Base-by-base conservation (phyloP, 2,888 invertebrate genomes). In the Emesis furor region DNA sequence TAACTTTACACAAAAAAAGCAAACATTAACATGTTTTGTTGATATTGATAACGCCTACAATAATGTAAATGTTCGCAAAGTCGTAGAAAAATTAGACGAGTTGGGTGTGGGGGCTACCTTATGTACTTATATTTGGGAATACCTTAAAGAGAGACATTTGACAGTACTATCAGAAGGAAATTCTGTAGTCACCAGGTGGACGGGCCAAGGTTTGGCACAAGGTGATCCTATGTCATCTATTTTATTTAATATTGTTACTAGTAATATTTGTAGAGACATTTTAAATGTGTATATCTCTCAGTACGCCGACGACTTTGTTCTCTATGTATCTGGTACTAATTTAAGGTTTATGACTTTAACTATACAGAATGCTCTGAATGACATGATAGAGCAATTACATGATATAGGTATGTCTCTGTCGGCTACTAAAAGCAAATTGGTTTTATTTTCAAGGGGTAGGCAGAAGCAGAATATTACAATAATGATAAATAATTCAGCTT, bases 381-480 rank as follows among this genome's bases (percentile, higher is more conserved):
- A 55, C 2, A n/a, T 55, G 55, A 1, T 55, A n/a, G 17, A 5
- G 3, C 55, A 55, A 6, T n/a, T 55, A n/a, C 3, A n/a, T 2
- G 4, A 55, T 55, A 55, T n/a, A 55, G 55, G 55, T n/a, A n/a
- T 39, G 7, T 8, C 14, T 69, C 39, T 69, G n/a, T 55, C 55
- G 17, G n/a, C n/a, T 55, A 55, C 14, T n/a, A 55, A 55, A n/a
- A 55, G 55, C n/a, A 55, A 55, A n/a, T 17, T 55, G 7, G n/a
- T 55, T 69, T 69, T 69, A 8, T 69, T 69, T 17, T 69, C 69
- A 4, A n/a, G 17, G 69, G 69, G 69, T 69, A 69, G n/a, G 8
- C 69, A 69, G 6, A 69, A 42, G n/a, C 39, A 69, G 39, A 6
- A 12, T 10, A 17, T 69, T 8, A 69, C 10, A 10, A 69, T 55